These are phyloP conservation scores for Salmo trutta DNA, from an alignment of 2,797 vertebrate species.

Conservation along the genomic window DNA sequence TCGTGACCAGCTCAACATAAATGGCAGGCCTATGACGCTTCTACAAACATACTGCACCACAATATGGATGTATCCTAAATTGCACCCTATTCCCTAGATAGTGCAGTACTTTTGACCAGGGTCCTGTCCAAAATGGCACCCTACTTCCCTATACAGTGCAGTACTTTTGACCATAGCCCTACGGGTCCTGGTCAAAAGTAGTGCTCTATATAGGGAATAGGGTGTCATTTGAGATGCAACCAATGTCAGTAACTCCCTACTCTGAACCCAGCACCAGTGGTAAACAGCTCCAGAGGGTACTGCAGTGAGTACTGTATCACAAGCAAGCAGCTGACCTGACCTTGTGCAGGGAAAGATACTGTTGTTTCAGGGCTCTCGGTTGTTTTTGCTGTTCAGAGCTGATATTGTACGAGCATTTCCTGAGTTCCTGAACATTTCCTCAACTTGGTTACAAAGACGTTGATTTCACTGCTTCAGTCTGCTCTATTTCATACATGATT, in stretches of 20 bases:
- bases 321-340: neutral
- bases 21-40: neutral
- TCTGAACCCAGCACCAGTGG: neutral
- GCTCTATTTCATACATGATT: neutral
- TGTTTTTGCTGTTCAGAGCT: neutral
- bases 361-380: neutral
- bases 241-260: neutral
- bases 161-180: too few relatives aligned
- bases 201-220: too few relatives aligned
- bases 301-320: neutral
- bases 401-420: neutral
- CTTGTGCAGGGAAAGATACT: constrained; percentile 4
- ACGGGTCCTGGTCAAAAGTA: too few relatives aligned
- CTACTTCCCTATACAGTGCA: too few relatives aligned
- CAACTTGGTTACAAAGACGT: too few relatives aligned
- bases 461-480: too few relatives aligned
- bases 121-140: too few relatives aligned
- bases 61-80: too few relatives aligned
- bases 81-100: too few relatives aligned
- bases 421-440: neutral
- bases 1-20: neutral
- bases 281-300: neutral
- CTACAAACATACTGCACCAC: neutral
- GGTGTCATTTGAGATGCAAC: too few relatives aligned
- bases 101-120: too few relatives aligned